Evolutionary conservation across 2,797 vertebrate species (phyloP).

Genomic region (Esox masquinongy): DNA sequence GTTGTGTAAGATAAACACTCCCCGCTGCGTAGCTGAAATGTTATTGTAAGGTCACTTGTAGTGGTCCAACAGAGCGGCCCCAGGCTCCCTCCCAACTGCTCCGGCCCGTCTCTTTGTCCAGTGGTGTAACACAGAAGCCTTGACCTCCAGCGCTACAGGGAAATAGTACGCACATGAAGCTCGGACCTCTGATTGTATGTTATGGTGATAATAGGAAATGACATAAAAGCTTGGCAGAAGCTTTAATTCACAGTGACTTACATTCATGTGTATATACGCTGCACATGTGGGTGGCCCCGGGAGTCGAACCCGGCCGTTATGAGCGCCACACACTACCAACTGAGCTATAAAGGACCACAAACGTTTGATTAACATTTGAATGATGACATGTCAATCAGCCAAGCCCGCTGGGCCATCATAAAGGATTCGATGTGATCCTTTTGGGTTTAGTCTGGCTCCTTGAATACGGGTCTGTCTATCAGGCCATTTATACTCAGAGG

Average conservation of each 20-base stretch:
- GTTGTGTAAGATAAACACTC: slow-evolving; percentile 66
- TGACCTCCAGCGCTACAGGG: not conserved
- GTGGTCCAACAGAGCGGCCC: slow-evolving; percentile 59
- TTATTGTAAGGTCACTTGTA: slow-evolving; percentile 70
- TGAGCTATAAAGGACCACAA: not conserved
- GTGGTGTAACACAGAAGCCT: slow-evolving; percentile 49
- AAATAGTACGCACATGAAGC: not conserved
- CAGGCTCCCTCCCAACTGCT: slow-evolving; percentile 33
- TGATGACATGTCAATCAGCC: slow-evolving; percentile 28
- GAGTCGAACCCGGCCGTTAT: slow-evolving; percentile 13
- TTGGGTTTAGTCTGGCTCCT: slow-evolving; percentile 55
- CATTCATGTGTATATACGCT: no score
- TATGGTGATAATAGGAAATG: not conserved
- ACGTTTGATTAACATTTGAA: slow-evolving; percentile 63
- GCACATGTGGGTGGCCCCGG: no score
- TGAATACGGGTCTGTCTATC: slow-evolving; percentile 64
- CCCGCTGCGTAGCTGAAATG: slow-evolving; percentile 69
- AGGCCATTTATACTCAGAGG: slow-evolving; percentile 61
- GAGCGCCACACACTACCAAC: no score
- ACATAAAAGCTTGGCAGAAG: not conserved
- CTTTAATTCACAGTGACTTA: no score
- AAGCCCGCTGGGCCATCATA: slow-evolving; percentile 32
- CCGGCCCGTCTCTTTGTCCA: slow-evolving; percentile 23
- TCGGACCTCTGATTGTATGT: not conserved
- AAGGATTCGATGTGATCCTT: slow-evolving; percentile 42